Evolutionary conservation across 2,113 vertebrate genomes (phyloP), one percentile per base, ranked within the genome.

Genomic region (Leiothrix lutea): DNA sequence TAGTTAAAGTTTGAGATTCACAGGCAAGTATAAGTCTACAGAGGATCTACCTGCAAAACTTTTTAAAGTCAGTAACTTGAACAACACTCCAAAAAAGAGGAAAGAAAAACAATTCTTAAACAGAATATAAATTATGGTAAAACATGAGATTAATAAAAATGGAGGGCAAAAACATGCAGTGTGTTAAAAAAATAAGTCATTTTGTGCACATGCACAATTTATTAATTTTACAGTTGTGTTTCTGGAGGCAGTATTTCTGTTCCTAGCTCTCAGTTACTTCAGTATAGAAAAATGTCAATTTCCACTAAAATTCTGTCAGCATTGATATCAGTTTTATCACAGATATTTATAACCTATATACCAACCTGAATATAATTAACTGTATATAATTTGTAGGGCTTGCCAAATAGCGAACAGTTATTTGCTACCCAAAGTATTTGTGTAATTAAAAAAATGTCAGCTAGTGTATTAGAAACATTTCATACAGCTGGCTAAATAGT

Each of bases 401-500:
- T 94, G 93, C 95, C 96, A 97, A 95, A 97, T 90, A 93, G 78
- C 2, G 33, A 93, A 45, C 77, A 70, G 90, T 94, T 96, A 92
- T 96, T 96, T 96, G 88, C 88, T 72, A 90, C 61, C 38, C 86
- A 50, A 95, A 94, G 92, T 96, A 96, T 96, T 97, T 95, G 83
- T 95, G 85, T 95, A 93, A 97, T 96, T 97, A 96, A 96, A 97
- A 95, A 96, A 96, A 95, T 75, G 88, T 94, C 92, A 96, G 92
- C 94, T 74, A 93, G 86, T 78, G 80, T 94, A 96, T 94, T 96
- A 95, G 94, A 95, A 96, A 93, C 95, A 95, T 96, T 96, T 88
- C 80, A 78, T 83, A 88, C 94, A 96, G 86, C 93, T 95, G 90
- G 93, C 77, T 92, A 93, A 96, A 94, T 94, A 95, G 77, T 95